Conservation (phyloP, 92 coral and sea anemone species). For the Phenganax stokvisi region DNA sequence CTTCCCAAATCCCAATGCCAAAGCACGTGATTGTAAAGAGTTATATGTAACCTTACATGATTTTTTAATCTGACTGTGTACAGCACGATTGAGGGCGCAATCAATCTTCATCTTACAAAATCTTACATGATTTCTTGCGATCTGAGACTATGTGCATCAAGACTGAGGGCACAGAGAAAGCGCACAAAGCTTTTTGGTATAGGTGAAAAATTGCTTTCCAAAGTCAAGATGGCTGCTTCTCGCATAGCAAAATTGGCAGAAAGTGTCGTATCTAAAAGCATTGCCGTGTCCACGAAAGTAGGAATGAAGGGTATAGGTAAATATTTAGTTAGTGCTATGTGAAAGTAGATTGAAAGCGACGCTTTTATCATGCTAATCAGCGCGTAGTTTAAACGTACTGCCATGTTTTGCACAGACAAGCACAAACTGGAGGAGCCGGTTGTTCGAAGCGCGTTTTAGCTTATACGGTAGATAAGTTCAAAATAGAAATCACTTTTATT, state of each 20-base stretch:
- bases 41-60: not conserved
- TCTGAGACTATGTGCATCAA: constrained; percentile 49
- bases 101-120: not conserved
- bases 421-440: not conserved
- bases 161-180: constrained; percentile 33
- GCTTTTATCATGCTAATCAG: not conserved
- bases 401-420: not conserved
- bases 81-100: constrained; percentile 46
- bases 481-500: too few relatives aligned
- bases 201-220: constrained; percentile 20
- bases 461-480: too few relatives aligned
- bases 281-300: constrained; percentile 73
- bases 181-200: constrained; percentile 25
- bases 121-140: not conserved
- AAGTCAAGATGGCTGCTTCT: constrained; percentile 95
- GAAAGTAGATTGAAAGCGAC: not conserved
- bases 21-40: constrained; percentile 43
- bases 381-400: not conserved
- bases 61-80: constrained; percentile 44
- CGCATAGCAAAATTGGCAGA: constrained; percentile 68
- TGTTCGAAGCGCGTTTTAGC: too few relatives aligned
- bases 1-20: constrained; percentile 51
- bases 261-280: constrained; percentile 62
- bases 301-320: constrained; percentile 79
- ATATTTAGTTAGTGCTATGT: not conserved